Evolutionary conservation across 2,113 vertebrate genomes (phyloP).

Genomic region (Peromyscus maniculatus): DNA sequence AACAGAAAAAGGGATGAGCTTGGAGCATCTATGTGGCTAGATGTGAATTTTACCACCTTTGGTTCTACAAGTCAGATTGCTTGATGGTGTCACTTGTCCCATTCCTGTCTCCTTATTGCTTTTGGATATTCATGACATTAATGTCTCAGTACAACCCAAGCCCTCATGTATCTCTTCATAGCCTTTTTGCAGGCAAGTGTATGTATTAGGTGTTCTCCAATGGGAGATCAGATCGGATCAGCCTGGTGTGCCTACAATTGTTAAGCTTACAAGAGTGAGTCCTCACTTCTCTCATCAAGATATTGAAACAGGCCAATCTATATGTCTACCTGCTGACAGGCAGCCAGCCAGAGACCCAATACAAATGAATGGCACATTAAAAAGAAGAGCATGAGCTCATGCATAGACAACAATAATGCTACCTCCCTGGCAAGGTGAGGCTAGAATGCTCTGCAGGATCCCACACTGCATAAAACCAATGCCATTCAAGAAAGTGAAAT

Average conservation of each 20-base stretch:
- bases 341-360: slow-evolving; percentile 34
- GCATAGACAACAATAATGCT: slow-evolving; percentile 62
- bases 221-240: background rate
- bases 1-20: background rate
- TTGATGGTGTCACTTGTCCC: background rate
- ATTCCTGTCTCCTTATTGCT: slow-evolving; percentile 34
- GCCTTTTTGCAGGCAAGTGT: slow-evolving; percentile 67
- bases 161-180: background rate
- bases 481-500: slow-evolving; percentile 84
- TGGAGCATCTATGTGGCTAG: background rate
- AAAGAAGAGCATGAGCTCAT: slow-evolving; percentile 69
- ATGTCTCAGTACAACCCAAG: background rate
- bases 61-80: slow-evolving; percentile 13
- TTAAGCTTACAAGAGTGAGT: background rate
- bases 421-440: slow-evolving; percentile 77
- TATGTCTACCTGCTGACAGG: background rate
- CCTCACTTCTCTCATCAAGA: background rate
- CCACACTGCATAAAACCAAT: slow-evolving; percentile 86
- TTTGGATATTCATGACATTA: background rate
- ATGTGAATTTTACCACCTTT: slow-evolving; percentile 36
- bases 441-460: slow-evolving; percentile 82
- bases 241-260: background rate
- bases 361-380: slow-evolving; percentile 44
- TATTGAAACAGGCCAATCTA: background rate
- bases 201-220: background rate